Evolutionary conservation across 2,888 invertebrate genomes (phyloP), one percentile per base, ranked within the genome.

Genomic region (Eupithecia vulgata): DNA sequence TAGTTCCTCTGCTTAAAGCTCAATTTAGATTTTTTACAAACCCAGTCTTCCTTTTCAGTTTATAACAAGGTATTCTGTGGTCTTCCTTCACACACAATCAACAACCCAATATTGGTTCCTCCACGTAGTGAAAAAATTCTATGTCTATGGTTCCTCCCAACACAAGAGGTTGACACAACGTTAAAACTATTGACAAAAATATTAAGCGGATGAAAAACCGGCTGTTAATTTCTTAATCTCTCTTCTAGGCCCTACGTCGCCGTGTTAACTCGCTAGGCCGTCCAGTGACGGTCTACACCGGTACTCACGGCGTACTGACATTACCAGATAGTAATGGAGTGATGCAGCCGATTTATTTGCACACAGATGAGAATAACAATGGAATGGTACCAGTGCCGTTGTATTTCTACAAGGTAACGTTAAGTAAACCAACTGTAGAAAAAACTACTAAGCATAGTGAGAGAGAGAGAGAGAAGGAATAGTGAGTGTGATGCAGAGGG

Each of bases 361-460:
- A 82, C 17, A 67, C 73, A 0, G 94, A 94, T 21, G 83, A 75
- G 1, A 93, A 93, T 64, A 92, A 92, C 71, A 93, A 93, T 67
- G 76, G 73, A 0, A 69, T 89, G 0, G 83, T 93, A 0, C 92
- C 93, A 0, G 92, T 94, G 0, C 94, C 94, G 0, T 74, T 93
- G 76, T 94, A 94, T 65, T 90, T 87, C 48, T 94, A 88, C 76
- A 94, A 94, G 91, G 94, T 91, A 74, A 61, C 5, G 13, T 30
- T 59, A 15, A 15, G 48, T 48, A 52, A 52, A 52, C 21, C 10
- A 21, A 21, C 4, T 21, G 15, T 48, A 21, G 6, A 6, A 21
- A 52, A 52, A 21, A 0, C 7, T 48, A 10, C n/a, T 10, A 21
- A 21, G n/a, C n/a, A 21, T 12, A 25, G 57, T 5, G 5, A 57